A percentile compares a stretch with the other conserved stretches of the same genome.
These are phyloP conservation scores for Polypedilum vanderplanki DNA, from an alignment of 1,140 invertebrate genomes.

Conservation along the genomic window DNA sequence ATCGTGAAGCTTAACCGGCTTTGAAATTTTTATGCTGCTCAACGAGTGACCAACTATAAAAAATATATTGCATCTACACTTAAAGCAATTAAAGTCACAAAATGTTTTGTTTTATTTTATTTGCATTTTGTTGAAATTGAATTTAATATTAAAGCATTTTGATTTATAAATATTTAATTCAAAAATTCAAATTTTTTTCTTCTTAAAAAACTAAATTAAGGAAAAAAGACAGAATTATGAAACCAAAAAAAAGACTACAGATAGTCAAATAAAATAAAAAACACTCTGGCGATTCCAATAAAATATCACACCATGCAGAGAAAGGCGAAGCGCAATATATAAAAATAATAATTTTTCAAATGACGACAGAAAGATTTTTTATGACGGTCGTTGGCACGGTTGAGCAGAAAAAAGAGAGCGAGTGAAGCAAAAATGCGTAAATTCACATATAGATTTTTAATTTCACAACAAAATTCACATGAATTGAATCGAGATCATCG, in stretches of 20 bases:
- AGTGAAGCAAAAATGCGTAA: not conserved
- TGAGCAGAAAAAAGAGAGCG: not conserved
- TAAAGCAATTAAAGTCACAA: no score
- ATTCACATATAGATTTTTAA: slow-evolving; percentile 15
- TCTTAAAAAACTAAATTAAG: not conserved
- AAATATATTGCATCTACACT: not conserved
- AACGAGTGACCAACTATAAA: not conserved
- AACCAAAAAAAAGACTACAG: not conserved
- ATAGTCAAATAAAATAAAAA: not conserved
- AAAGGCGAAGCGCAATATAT: not conserved
- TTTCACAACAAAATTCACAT: slow-evolving; percentile 13
- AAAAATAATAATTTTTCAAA: not conserved
- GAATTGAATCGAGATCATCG: slow-evolving; percentile 17
- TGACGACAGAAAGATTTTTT: slow-evolving; percentile 5
- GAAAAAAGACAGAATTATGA: not conserved
- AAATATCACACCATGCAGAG: not conserved
- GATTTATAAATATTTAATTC: no score
- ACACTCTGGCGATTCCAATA: not conserved
- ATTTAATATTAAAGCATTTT: no score
- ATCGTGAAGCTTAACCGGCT: not conserved
- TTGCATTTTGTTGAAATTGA: no score
- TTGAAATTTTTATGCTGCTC: not conserved
- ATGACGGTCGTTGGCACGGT: not conserved
- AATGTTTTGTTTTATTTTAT: no score
- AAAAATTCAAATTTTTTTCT: not conserved